These are phyloP conservation scores for Emmelina monodactyla DNA, from an alignment of 2,888 invertebrate genomes.

Conservation along the genomic window DNA sequence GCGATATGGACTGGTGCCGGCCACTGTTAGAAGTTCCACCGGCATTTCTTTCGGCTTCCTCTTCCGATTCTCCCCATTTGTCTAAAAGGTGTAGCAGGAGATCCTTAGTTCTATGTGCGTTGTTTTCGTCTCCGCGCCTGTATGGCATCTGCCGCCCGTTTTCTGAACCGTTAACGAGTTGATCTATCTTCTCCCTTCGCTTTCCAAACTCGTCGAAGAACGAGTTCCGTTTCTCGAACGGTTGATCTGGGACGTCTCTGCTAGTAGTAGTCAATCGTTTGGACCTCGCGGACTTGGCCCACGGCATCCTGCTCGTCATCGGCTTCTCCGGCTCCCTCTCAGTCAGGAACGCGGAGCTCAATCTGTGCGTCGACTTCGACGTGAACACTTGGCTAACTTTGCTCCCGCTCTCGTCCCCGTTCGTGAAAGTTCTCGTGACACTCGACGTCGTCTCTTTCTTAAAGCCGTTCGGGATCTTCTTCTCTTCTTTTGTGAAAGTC, in stretches of 20 bases:
- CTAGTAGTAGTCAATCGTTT: conserved; percentile 73
- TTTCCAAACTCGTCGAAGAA: conserved; percentile 59
- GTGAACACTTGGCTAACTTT: conserved; percentile 41
- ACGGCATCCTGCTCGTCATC: conserved; percentile 61
- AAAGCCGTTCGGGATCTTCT: conserved; percentile 40
- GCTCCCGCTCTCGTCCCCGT: conserved; percentile 35
- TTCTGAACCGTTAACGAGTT: conserved; percentile 45
- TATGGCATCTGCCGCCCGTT: conserved; percentile 52
- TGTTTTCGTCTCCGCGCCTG: conserved; percentile 60
- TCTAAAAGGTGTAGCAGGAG: conserved; percentile 76
- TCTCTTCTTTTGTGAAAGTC: conserved; percentile 33
- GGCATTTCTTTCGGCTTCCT: conserved; percentile 54
- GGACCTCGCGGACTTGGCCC: conserved; percentile 62
- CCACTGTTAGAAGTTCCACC: conserved; percentile 56
- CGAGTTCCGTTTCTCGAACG: conserved; percentile 64
- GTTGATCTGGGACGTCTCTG: conserved; percentile 75
- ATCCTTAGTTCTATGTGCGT: conserved; percentile 78
- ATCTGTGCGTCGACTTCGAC: conserved; percentile 48
- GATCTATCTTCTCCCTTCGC: conserved; percentile 50
- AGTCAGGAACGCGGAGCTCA: conserved; percentile 41
- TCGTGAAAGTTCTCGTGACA: conserved; percentile 36
- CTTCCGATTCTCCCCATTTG: conserved; percentile 75
- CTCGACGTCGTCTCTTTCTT: conserved; percentile 35
- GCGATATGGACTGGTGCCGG: conserved; percentile 75
- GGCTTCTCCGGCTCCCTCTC: conserved; percentile 48